Evolutionary conservation across 2,797 vertebrate species (phyloP), one percentile per base, ranked within the genome.

Genomic region (Morelia viridis): DNA sequence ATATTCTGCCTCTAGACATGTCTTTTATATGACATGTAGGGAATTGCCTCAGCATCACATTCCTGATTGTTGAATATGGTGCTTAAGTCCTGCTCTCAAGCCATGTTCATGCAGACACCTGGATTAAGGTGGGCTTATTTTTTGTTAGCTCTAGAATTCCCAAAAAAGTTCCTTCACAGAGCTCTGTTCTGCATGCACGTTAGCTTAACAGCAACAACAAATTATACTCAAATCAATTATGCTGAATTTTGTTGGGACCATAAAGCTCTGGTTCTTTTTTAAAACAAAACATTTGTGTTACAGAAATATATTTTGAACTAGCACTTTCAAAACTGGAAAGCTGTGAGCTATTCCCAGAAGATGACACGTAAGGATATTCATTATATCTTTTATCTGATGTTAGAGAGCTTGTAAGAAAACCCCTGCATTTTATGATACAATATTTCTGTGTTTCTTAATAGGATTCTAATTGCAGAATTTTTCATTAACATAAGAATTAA

Each of bases 281-380:
- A 91, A 92, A 88, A 24, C 31, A 80, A 61, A 86, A 65, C 0
- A 35, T 61, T 88, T 93, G 60, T 94, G 94, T 97, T 97, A 92
- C 91, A 98, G 98, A 94, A 84, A 94, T 94, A 1, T 96, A 96
- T 95, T 98, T 98, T 95, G 96, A 58, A 91, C 60, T 95, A 90
- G 97, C 96, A 61, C 97, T 98, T 93, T 98, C 96, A 93, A 97
- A 95, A 91, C 92, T 98, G 87, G 94, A 96, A 91, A 97, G 95
- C 64, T 98, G 98, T 95, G 96, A 95, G 68, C 94, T 98, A 88
- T 95, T 93, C 35, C 93, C 88, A 31, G 96, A 97, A 89, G 95
- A 94, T 46, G 95, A 95, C 91, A 96, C 96, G 98, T 98, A 92
- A 97, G 97, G 92, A 93, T 26, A 50, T 95, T 46, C 92, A 88